phyloP scores from a whole-genome alignment of 2,797 vertebrate genomes.

The Coilia nasus region DNA sequence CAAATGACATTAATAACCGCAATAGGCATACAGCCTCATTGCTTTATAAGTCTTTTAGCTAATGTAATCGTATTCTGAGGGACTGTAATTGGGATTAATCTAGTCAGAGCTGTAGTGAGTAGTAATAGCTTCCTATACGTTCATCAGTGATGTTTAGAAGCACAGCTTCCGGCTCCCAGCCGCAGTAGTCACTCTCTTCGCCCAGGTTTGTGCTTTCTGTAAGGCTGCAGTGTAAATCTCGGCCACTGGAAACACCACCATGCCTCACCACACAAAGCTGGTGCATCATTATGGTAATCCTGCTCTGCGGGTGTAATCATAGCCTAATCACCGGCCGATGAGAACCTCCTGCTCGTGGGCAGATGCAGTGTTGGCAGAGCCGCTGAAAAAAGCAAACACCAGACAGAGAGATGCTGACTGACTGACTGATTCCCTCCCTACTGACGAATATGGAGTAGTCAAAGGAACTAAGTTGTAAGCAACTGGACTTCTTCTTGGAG shows the following conservation, averaged over 20 bases:
- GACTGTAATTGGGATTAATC: not conserved
- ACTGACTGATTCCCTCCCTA: not conserved
- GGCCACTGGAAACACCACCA: not conserved
- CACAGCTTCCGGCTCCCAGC: not conserved
- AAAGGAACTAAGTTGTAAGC: too few species aligned
- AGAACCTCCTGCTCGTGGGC: not conserved
- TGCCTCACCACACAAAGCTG: constrained; percentile 32
- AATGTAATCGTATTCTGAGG: not conserved
- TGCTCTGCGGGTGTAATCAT: constrained; percentile 58
- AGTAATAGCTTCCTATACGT: not conserved
- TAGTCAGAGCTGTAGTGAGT: constrained; percentile 1
- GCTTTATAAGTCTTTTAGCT: not conserved
- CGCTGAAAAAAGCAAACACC: constrained; percentile 48
- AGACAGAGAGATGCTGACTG: not conserved
- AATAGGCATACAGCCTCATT: not conserved
- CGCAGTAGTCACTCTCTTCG: not conserved
- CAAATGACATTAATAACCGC: not conserved
- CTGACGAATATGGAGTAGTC: constrained; percentile 26
- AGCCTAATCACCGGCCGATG: constrained; percentile 50
- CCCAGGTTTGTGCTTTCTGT: not conserved
- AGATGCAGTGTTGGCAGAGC: not conserved
- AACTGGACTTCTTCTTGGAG: too few species aligned
- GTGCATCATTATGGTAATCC: constrained; percentile 53
- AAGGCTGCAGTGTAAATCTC: not conserved
- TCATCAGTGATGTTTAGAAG: not conserved